phyloP scores from a whole-genome alignment of 1,140 invertebrate species.

The Zelostemma sp. region DNA sequence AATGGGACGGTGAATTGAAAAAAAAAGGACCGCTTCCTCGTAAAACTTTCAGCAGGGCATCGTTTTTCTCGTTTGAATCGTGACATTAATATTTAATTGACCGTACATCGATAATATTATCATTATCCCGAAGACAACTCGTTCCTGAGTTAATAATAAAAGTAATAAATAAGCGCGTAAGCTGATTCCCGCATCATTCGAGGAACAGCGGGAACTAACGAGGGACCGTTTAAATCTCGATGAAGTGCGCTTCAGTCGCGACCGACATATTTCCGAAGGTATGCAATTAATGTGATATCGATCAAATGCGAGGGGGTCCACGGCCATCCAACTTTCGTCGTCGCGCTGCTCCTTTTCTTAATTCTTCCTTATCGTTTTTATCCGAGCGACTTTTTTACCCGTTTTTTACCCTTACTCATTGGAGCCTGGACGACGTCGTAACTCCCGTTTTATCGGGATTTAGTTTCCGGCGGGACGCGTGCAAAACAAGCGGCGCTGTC shows the following conservation, averaged over 20 bases:
- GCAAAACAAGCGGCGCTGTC: conserved; percentile 51
- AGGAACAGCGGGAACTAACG: conserved; percentile 17
- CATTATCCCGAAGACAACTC: conserved; percentile 10
- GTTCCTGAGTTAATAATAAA: conserved; percentile 15
- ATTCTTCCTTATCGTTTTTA: conserved; percentile 5
- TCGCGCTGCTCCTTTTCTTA: not conserved
- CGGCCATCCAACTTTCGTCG: conserved; percentile 26
- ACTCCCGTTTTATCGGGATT: conserved; percentile 49
- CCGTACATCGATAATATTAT: conserved; percentile 12
- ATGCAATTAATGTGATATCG: conserved; percentile 59
- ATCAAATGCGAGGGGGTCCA: conserved; percentile 42
- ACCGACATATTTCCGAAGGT: conserved; percentile 40
- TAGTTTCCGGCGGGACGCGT: conserved; percentile 51
- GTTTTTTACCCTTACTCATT: conserved; percentile 4
- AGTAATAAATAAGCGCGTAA: conserved; percentile 10
- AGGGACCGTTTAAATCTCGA: conserved; percentile 17
- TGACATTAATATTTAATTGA: conserved; percentile 13
- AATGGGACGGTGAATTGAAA: no score
- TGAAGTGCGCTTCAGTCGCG: conserved; percentile 11
- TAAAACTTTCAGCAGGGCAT: conserved; percentile 2
- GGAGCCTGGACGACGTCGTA: conserved; percentile 18
- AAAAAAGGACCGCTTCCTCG: not conserved
- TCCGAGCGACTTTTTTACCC: not conserved
- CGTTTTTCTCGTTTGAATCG: not conserved
- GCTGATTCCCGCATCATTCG: conserved; percentile 7